These are phyloP conservation scores for Lasiommata megera DNA, from an alignment of 2,888 invertebrate species.

Conservation along the genomic window DNA sequence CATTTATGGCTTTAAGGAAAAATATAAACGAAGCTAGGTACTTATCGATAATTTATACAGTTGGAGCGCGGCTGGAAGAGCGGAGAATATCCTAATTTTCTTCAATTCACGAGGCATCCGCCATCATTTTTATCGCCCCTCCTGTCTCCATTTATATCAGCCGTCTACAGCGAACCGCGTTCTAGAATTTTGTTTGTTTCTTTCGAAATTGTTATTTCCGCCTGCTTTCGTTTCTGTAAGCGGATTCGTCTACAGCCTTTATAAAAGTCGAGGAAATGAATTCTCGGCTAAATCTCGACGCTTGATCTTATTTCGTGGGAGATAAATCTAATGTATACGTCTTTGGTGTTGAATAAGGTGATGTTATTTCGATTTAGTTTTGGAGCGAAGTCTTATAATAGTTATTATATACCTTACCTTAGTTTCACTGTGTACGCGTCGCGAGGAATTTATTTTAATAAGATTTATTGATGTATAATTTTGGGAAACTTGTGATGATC, in stretches of 20 bases:
- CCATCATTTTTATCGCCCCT: constrained; percentile 79
- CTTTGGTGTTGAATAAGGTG: constrained; percentile 20
- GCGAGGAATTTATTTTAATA: too few relatives aligned
- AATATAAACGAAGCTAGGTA: constrained; percentile 37
- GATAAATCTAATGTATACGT: constrained; percentile 48
- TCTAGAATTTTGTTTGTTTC: constrained; percentile 77
- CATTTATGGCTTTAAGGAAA: constrained; percentile 8
- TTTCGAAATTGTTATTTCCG: constrained; percentile 79
- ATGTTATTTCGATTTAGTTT: constrained; percentile 7
- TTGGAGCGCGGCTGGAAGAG: constrained; percentile 54
- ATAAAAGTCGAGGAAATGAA: constrained; percentile 73
- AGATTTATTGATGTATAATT: too few relatives aligned
- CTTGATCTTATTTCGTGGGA: constrained; percentile 60
- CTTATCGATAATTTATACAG: constrained; percentile 67
- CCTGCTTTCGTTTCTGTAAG: constrained; percentile 70
- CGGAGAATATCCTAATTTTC: constrained; percentile 76
- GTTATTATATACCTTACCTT: too few relatives aligned
- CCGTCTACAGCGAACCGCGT: constrained; percentile 65
- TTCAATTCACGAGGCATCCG: constrained; percentile 74
- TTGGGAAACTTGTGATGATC: too few relatives aligned
- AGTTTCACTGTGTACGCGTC: too few relatives aligned
- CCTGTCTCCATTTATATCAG: constrained; percentile 74
- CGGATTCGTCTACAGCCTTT: constrained; percentile 68
- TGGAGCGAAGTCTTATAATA: neutral
- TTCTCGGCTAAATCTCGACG: constrained; percentile 57